Evolutionary conservation across 2,113 vertebrate genomes (phyloP).

Genomic region (Macroglossus sobrinus): DNA sequence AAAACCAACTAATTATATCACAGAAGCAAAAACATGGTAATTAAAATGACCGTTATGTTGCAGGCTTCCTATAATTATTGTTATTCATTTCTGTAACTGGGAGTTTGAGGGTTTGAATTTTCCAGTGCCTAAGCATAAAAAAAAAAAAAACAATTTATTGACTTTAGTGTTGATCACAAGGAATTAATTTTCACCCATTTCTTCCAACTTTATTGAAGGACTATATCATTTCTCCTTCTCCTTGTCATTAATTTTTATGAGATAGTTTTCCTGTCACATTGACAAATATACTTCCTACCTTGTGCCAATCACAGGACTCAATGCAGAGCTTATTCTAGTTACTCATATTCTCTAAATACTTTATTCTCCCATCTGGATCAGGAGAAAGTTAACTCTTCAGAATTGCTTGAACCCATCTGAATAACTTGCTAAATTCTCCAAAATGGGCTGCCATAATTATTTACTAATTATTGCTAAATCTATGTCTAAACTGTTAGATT

Average conservation of each 20-base stretch:
- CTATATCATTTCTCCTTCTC: not conserved
- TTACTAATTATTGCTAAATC: not conserved
- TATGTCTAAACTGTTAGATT: not conserved
- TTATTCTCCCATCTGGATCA: not conserved
- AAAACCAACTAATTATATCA: conserved; percentile 53
- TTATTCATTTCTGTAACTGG: conserved; percentile 58
- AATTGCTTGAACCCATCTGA: not conserved
- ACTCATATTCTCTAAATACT: not conserved
- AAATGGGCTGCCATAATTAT: not conserved
- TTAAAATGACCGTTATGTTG: conserved; percentile 68
- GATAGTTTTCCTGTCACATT: not conserved
- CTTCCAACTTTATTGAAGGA: not conserved
- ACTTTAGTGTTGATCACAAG: not conserved
- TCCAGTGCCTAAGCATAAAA: not conserved
- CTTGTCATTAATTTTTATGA: conserved; percentile 33
- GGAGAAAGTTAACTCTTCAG: not conserved
- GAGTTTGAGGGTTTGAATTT: conserved; percentile 55
- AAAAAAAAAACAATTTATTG: conserved; percentile 53
- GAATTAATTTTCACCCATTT: conserved; percentile 54
- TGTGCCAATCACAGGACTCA: not conserved
- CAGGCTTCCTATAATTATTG: conserved; percentile 53
- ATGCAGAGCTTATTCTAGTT: not conserved
- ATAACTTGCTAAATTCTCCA: not conserved
- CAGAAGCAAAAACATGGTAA: conserved; percentile 59
- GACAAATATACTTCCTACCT: not conserved